These are phyloP conservation scores for Spea bombifrons DNA, from an alignment of 2,113 vertebrate genomes.

Conservation along the genomic window DNA sequence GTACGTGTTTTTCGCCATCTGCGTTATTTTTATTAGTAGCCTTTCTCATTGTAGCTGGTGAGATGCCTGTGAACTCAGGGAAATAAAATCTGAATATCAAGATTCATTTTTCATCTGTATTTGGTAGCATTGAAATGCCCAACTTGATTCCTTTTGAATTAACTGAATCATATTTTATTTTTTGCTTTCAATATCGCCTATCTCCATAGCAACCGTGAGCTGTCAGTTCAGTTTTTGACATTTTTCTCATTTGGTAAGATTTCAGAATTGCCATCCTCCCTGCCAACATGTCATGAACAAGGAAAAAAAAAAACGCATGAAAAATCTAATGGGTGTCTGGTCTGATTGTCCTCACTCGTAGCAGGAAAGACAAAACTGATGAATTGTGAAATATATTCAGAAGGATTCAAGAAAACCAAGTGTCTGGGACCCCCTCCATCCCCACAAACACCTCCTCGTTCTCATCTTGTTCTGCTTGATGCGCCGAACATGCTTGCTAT, in stretches of 20 bases:
- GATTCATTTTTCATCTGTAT: slow-evolving; percentile 76
- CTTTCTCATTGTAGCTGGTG: slow-evolving; percentile 20
- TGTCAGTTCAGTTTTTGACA: slow-evolving; percentile 97
- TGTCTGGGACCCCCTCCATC: slow-evolving; percentile 79
- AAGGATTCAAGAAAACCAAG: slow-evolving; percentile 97
- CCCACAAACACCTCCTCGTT: slow-evolving; percentile 65
- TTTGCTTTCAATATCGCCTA: slow-evolving; percentile 70
- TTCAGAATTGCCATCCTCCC: slow-evolving; percentile 97
- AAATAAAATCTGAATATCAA: slow-evolving; percentile 51
- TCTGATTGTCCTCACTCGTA: slow-evolving; percentile 99
- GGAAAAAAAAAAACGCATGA: slow-evolving; percentile 86
- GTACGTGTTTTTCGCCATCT: too few relatives aligned
- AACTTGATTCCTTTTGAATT: slow-evolving; percentile 82
- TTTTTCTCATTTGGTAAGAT: slow-evolving; percentile 98
- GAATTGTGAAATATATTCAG: slow-evolving; percentile 99
- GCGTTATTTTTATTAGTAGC: slow-evolving; percentile 27
- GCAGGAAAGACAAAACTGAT: slow-evolving; percentile 99
- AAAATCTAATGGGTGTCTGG: slow-evolving; percentile 99
- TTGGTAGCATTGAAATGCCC: slow-evolving; percentile 75
- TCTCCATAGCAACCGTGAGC: slow-evolving; percentile 89
- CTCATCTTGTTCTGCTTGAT: slow-evolving; percentile 79
- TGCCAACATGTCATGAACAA: slow-evolving; percentile 96
- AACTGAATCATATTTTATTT: slow-evolving; percentile 76
- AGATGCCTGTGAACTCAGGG: slow-evolving; percentile 25
- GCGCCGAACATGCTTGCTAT: slow-evolving; percentile 71